Percentiles rank a stretch among this genome's conserved stretches.
These are phyloP conservation scores for Sebastes taczanowskii DNA, from an alignment of 2,797 vertebrate genomes.

Conservation along the genomic window DNA sequence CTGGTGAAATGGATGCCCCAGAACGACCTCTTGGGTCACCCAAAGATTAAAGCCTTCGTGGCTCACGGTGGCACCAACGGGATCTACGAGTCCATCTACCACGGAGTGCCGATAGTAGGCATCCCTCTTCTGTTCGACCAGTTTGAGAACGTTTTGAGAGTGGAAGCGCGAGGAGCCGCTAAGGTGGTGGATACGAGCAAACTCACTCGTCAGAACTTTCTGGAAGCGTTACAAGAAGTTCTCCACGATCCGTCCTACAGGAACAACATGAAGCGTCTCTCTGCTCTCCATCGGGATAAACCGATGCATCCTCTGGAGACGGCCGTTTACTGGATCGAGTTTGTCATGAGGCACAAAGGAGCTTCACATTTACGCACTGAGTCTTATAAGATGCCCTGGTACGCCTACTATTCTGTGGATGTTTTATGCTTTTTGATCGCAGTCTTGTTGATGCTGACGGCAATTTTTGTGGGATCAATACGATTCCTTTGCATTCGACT, in stretches of 20 bases:
- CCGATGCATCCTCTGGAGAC: constrained; percentile 68
- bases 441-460: constrained; percentile 34
- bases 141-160: constrained; percentile 76
- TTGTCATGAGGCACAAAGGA: constrained; percentile 79
- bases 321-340: constrained; percentile 80
- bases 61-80: constrained; percentile 79
- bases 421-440: constrained; percentile 60
- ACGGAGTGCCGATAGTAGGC: constrained; percentile 77
- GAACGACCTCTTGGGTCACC: constrained; percentile 81
- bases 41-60: constrained; percentile 78
- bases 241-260: constrained; percentile 73
- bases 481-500: constrained; percentile 62
- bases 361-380: constrained; percentile 77
- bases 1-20: constrained; percentile 81
- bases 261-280: constrained; percentile 74
- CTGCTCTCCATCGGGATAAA: constrained; percentile 73
- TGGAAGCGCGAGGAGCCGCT: constrained; percentile 74
- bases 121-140: constrained; percentile 82
- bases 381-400: constrained; percentile 80
- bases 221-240: constrained; percentile 68
- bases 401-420: constrained; percentile 77
- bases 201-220: constrained; percentile 66
- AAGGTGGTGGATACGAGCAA: constrained; percentile 63
- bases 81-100: constrained; percentile 81
- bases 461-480: constrained; percentile 32